phyloP scores from a whole-genome alignment of 2,888 invertebrate species.

The Perizoma affinitatum region DNA sequence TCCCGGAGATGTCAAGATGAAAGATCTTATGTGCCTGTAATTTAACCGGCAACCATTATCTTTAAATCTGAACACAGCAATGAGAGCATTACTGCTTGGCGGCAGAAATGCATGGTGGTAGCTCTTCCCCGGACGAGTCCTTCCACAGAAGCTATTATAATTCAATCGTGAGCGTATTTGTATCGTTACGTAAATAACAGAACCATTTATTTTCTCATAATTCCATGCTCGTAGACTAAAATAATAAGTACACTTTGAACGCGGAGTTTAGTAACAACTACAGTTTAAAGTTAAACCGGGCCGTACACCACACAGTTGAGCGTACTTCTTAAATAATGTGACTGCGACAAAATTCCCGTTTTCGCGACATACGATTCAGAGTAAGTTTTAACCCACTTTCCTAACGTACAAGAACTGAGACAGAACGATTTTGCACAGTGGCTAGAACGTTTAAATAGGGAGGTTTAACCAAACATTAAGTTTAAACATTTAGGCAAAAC shows the following conservation, averaged over 20 bases:
- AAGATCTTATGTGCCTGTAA: too few relatives aligned
- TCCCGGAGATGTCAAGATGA: too few relatives aligned
- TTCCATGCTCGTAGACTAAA: constrained; percentile 16
- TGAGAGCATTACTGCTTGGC: too few relatives aligned
- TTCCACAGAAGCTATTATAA: too few relatives aligned
- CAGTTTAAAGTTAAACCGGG: constrained; percentile 24
- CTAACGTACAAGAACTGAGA: constrained; percentile 6
- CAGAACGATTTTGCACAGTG: not conserved
- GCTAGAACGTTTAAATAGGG: constrained; percentile 8
- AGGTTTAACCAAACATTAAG: not conserved
- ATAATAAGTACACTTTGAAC: constrained; percentile 23
- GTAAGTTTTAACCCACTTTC: constrained; percentile 23
- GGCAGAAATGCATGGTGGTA: too few relatives aligned
- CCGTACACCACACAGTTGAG: constrained; percentile 17
- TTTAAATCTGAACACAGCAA: too few relatives aligned
- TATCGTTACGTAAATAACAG: not conserved
- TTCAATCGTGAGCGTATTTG: too few relatives aligned
- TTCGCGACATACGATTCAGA: constrained; percentile 17
- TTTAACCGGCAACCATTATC: too few relatives aligned
- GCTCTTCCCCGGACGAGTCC: too few relatives aligned
- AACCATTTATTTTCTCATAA: constrained; percentile 6
- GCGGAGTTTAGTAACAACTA: constrained; percentile 17
- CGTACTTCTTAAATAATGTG: constrained; percentile 26
- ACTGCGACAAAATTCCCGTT: constrained; percentile 25
- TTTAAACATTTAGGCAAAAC: too few relatives aligned